These are phyloP conservation scores for Haliclona indistincta DNA, from an alignment of 37 sponge, comb jelly and placozoan genomes.

Conservation along the genomic window DNA sequence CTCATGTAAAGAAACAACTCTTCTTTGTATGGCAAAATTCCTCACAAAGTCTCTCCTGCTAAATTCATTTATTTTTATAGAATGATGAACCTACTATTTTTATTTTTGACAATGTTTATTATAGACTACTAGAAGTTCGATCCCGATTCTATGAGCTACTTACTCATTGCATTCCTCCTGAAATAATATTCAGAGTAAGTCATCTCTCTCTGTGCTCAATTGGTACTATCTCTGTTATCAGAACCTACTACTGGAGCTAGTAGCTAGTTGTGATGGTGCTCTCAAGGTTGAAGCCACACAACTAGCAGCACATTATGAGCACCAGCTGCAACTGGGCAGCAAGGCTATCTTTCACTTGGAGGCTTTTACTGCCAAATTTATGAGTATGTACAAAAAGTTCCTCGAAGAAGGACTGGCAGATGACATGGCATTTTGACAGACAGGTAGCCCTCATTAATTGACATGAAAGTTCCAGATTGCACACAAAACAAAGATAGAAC, in stretches of 20 bases:
- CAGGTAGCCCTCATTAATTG: too few species aligned
- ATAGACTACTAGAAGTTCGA: conserved; percentile 86
- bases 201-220: neutral
- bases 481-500: too few species aligned
- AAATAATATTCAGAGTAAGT: conserved; percentile 86
- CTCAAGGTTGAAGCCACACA: conserved; percentile 88
- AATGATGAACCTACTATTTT: neutral
- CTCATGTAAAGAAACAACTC: too few species aligned
- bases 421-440: conserved; percentile 4
- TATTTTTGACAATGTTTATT: neutral
- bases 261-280: conserved; percentile 86
- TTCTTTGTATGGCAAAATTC: too few species aligned
- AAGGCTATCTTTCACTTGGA: conserved; percentile 97
- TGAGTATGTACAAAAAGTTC: conserved; percentile 94
- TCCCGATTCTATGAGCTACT: conserved; percentile 88
- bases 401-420: conserved; percentile 89
- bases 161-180: conserved; percentile 96
- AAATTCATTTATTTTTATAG: too few species aligned
- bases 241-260: conserved; percentile 82
- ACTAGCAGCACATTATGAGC: conserved; percentile 94
- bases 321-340: conserved; percentile 90
- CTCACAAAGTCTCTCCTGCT: too few species aligned
- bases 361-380: conserved; percentile 97
- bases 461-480: too few species aligned
- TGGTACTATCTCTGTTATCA: neutral